Conservation (phyloP, 1,140 invertebrate species). For the Varroa destructor region DNA sequence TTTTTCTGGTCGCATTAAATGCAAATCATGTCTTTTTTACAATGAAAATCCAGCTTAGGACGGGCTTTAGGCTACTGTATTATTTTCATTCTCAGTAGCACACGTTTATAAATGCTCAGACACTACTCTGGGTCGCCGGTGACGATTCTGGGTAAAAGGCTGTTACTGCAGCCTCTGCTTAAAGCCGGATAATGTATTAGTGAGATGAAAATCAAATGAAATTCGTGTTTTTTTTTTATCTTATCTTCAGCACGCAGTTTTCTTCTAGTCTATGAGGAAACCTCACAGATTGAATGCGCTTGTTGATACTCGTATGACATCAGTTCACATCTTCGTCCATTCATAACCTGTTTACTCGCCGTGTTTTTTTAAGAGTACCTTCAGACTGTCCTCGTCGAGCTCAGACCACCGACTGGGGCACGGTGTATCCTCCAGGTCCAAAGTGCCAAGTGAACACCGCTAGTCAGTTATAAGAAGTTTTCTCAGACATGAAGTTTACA, state of each 20-base stretch:
- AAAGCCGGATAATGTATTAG: too few species aligned
- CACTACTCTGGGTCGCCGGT: too few species aligned
- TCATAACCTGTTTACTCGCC: slow-evolving; percentile 13
- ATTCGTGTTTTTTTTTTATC: too few species aligned
- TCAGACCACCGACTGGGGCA: background rate
- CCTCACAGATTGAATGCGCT: slow-evolving; percentile 29
- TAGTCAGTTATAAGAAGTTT: too few species aligned
- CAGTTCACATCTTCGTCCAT: slow-evolving; percentile 28
- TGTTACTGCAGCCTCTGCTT: too few species aligned
- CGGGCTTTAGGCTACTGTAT: slow-evolving; percentile 13
- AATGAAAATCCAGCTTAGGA: slow-evolving; percentile 20
- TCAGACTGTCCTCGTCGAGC: slow-evolving; percentile 28
- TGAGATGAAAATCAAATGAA: too few species aligned
- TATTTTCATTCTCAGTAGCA: slow-evolving; percentile 29
- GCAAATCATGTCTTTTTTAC: slow-evolving; percentile 30
- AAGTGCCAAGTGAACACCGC: too few species aligned
- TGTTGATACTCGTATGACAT: background rate
- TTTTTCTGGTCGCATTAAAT: slow-evolving; percentile 31
- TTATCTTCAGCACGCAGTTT: too few species aligned
- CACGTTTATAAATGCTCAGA: background rate
- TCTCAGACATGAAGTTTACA: too few species aligned
- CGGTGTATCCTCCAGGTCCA: background rate
- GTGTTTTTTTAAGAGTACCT: slow-evolving; percentile 29
- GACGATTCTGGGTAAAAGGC: too few species aligned
- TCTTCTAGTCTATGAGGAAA: slow-evolving; percentile 26